Evolutionary conservation across 2,113 vertebrate genomes (phyloP).

Genomic region (Mesitornis unicolor): DNA sequence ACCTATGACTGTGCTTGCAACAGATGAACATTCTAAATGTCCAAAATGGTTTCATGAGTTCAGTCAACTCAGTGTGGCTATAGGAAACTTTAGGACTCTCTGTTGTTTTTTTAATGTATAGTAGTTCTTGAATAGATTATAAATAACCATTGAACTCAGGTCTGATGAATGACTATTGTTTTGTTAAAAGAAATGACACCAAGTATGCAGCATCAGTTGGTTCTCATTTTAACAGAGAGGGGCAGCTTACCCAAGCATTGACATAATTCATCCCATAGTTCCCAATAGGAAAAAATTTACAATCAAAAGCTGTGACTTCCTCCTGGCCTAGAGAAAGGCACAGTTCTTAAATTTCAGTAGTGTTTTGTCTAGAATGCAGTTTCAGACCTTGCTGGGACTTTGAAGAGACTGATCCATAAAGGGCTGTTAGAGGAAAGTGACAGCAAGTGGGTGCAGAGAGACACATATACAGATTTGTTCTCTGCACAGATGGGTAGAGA

Average conservation of each 20-base stretch:
- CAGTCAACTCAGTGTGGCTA: neutral
- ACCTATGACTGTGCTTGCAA: neutral
- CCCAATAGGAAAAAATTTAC: neutral
- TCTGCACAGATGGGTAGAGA: neutral
- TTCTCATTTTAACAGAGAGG: neutral
- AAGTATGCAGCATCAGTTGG: neutral
- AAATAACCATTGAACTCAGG: neutral
- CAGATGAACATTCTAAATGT: neutral
- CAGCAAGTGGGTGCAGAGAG: neutral
- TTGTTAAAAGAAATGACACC: neutral
- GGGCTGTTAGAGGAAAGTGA: neutral
- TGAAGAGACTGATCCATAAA: neutral
- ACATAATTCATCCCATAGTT: neutral
- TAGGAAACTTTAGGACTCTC: neutral
- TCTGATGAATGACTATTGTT: neutral
- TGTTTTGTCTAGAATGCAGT: neutral
- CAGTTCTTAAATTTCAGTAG: neutral
- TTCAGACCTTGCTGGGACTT: neutral
- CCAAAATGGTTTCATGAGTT: neutral
- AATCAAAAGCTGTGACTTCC: neutral
- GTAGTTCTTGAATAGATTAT: neutral
- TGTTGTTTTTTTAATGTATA: neutral
- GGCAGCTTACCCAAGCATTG: neutral
- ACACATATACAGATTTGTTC: neutral
- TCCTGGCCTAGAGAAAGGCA: neutral